Evolutionary conservation across 1,140 invertebrate genomes (phyloP).

Genomic region (Cotesia glomerata): DNA sequence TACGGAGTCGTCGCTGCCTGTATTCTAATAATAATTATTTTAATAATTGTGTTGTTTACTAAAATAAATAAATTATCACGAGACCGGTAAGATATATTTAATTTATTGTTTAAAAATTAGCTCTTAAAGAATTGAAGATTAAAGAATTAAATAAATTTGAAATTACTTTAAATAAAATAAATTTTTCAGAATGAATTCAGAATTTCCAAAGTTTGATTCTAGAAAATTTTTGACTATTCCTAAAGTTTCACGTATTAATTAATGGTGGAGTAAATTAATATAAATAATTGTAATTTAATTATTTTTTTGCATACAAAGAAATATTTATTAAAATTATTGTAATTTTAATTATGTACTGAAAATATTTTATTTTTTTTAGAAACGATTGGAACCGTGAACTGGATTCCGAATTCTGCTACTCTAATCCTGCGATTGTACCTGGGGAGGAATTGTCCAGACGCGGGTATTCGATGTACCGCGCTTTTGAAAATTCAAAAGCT

Average conservation of each 20-base stretch:
- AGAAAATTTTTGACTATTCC: too few relatives aligned
- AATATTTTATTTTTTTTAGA: too few relatives aligned
- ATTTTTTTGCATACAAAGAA: too few relatives aligned
- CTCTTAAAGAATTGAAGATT: too few relatives aligned
- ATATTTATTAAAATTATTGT: too few relatives aligned
- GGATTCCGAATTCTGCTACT: slow-evolving; percentile 58
- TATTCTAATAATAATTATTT: slow-evolving; percentile 44
- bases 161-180: slow-evolving; percentile 5
- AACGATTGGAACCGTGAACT: slow-evolving; percentile 34
- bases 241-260: too few relatives aligned
- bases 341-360: too few relatives aligned
- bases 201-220: not conserved
- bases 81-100: slow-evolving; percentile 46
- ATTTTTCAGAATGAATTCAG: slow-evolving; percentile 11
- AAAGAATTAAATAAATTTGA: not conserved
- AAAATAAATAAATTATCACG: slow-evolving; percentile 44
- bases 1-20: slow-evolving; percentile 38
- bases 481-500: too few relatives aligned
- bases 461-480: slow-evolving; percentile 57
- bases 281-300: too few relatives aligned
- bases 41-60: slow-evolving; percentile 44
- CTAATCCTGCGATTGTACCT: slow-evolving; percentile 55
- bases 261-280: too few relatives aligned
- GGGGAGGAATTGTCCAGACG: slow-evolving; percentile 53
- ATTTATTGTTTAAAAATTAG: not conserved